Evolutionary conservation across 2,113 vertebrate genomes (phyloP).

Genomic region (Bambusicola thoracicus): DNA sequence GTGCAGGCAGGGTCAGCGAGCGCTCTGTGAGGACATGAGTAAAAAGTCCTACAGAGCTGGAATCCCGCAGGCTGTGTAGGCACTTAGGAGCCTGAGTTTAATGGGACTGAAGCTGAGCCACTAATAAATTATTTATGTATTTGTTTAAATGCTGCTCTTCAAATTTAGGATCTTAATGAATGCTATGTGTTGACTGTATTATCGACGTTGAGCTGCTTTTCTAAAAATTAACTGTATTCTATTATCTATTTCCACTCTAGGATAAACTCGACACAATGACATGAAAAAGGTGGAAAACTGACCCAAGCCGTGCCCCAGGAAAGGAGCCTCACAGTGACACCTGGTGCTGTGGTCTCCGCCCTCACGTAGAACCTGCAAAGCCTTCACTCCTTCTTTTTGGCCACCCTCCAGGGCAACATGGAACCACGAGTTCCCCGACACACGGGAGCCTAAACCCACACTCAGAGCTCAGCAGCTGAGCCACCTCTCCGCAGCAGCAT

Average conservation of each 20-base stretch:
- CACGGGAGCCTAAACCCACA: too few species aligned
- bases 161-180: neutral
- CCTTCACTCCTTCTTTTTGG: neutral
- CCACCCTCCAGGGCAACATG: too few species aligned
- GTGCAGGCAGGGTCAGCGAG: neutral
- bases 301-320: neutral
- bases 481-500: neutral
- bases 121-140: constrained; percentile 8
- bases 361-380: neutral
- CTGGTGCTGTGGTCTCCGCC: neutral
- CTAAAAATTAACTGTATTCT: neutral
- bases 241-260: too few species aligned
- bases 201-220: neutral
- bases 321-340: neutral
- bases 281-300: neutral
- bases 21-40: neutral
- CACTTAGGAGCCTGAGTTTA: constrained; percentile 21
- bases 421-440: neutral
- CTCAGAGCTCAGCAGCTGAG: neutral
- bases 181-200: neutral
- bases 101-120: neutral
- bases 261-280: too few species aligned
- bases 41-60: constrained; percentile 23
- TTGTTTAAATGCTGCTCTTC: constrained; percentile 21
- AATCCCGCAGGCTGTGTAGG: constrained; percentile 32